Base-by-base conservation (phyloP, 2,797 vertebrate genomes). In the Propithecus deckenii region DNA sequence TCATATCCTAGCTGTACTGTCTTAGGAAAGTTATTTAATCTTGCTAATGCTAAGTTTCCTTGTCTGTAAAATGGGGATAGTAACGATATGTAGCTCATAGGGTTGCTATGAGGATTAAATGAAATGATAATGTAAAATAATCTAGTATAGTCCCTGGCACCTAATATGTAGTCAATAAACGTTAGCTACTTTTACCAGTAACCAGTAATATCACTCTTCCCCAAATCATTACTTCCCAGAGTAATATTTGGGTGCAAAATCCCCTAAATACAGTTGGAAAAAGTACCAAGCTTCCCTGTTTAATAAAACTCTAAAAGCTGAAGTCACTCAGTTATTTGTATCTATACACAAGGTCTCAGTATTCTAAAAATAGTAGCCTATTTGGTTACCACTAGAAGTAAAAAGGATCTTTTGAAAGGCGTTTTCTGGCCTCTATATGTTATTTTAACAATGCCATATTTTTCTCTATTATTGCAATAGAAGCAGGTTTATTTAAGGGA, bases 221-320 rank as follows among this genome's bases (percentile, higher is more conserved):
- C 63, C 59, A 59, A 86, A 74, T 90, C 74, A 69, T 35, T 83
- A 55, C 61, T 87, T 50, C 11, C 25, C 41, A 76, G 81, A 86
- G 32, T 69, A 92, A 84, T 52, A 91, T 69, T 69, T 88, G 32
- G 48, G 69, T 89, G 18, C 50, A 97, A 97, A 97, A 93, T 94
- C 78, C 96, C 96, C 96, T 97, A 43, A 94, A 84, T 57, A 63
- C 15, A 50, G 59, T 79, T 28, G 1, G 38, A 41, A 88, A 97
- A 97, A 97, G 89, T 91, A 95, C 97, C 93, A 85, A 61, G 88
- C 38, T 95, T 97, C 86, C 86, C 91, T 43, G 11, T 59, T 87
- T 35, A 71, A 89, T 35, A 87, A 48, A 52, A n/a, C 7, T 13
- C 46, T 7, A 75, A 69, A 18, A 48, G 69, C 43, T 86, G 38